Conservation (phyloP, 2,888 invertebrate genomes). For the Pherbina coryleti region DNA sequence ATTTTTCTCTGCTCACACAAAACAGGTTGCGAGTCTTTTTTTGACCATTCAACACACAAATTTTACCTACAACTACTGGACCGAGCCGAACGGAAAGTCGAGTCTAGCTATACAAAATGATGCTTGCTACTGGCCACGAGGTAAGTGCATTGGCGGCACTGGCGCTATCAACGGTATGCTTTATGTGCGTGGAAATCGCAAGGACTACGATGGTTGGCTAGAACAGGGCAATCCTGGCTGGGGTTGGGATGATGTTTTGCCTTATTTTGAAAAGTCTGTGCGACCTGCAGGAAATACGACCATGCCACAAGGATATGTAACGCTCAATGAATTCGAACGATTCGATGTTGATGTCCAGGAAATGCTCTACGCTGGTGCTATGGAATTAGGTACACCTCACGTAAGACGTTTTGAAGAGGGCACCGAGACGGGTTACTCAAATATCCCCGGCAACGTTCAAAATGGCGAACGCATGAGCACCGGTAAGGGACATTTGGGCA, state of each 20-base stretch:
- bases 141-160: constrained; percentile 77
- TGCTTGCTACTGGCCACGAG: constrained; percentile 72
- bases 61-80: constrained; percentile 52
- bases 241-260: constrained; percentile 79
- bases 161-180: constrained; percentile 76
- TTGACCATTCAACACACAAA: constrained; percentile 50
- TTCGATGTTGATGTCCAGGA: constrained; percentile 43
- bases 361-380: constrained; percentile 66
- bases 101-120: constrained; percentile 49
- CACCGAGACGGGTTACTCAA: constrained; percentile 70
- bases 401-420: constrained; percentile 64
- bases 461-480: constrained; percentile 81
- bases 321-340: constrained; percentile 65
- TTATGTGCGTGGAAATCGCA: constrained; percentile 74
- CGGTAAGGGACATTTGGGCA: constrained; percentile 77
- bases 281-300: constrained; percentile 42
- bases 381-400: constrained; percentile 68
- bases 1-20: too few relatives aligned
- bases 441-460: constrained; percentile 70
- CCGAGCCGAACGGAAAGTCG: constrained; percentile 50
- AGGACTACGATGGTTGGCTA: constrained; percentile 77
- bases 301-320: constrained; percentile 60
- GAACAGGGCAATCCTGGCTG: too few relatives aligned
- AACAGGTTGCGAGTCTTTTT: constrained; percentile 50
- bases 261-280: constrained; percentile 83